Percentiles rank a stretch among this genome's conserved stretches.
These are phyloP conservation scores for Trinectes maculatus DNA, from an alignment of 2,113 vertebrate genomes.

Conservation along the genomic window DNA sequence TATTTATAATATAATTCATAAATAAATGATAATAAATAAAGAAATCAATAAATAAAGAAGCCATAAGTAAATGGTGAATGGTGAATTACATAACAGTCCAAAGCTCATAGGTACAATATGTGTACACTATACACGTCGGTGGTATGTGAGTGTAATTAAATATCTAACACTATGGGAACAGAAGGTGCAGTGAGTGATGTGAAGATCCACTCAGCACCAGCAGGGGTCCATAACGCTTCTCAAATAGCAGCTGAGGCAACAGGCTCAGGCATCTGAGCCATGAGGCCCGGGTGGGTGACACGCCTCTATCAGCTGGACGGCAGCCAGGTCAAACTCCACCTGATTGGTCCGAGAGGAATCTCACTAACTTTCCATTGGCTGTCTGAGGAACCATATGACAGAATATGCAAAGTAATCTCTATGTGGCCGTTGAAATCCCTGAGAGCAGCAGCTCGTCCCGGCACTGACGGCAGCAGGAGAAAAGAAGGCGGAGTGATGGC, in stretches of 20 bases:
- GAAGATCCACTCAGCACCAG: conserved; percentile 31
- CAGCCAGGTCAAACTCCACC: background rate
- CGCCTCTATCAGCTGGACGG: conserved; percentile 41
- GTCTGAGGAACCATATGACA: conserved; percentile 45
- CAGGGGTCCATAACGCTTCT: conserved; percentile 63
- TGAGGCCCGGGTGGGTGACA: conserved; percentile 25
- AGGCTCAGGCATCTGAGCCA: conserved; percentile 29
- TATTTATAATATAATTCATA: no score
- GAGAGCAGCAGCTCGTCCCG: conserved; percentile 20
- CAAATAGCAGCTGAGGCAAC: conserved; percentile 54
- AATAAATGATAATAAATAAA: no score
- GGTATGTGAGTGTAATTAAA: no score
- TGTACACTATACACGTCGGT: no score
- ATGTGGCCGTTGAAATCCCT: conserved; percentile 63
- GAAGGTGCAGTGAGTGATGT: background rate
- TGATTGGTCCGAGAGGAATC: conserved; percentile 42
- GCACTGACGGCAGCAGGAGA: conserved; percentile 37
- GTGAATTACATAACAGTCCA: no score
- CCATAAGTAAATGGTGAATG: no score
- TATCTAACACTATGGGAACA: no score
- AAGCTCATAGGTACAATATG: no score
- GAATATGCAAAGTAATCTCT: conserved; percentile 61
- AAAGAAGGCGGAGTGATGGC: conserved; percentile 40
- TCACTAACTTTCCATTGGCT: conserved; percentile 48
- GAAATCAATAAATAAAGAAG: no score